A percentile compares a stretch with the other conserved stretches of the same genome.
These are phyloP conservation scores for Drymodes brunneopygia DNA, from an alignment of 2,113 vertebrate species.

Conservation along the genomic window DNA sequence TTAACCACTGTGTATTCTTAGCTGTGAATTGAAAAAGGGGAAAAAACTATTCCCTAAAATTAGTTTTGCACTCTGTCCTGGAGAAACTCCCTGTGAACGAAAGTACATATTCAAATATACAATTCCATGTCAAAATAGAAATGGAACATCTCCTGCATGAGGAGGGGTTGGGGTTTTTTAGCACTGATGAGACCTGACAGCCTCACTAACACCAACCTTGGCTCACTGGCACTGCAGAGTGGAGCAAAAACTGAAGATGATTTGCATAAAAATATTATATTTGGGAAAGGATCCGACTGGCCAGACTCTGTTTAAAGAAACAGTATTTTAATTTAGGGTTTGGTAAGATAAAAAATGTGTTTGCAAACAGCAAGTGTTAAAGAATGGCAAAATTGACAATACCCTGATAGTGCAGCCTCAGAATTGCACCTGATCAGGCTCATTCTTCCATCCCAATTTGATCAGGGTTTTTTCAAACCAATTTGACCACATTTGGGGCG, in stretches of 20 bases:
- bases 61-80: not conserved
- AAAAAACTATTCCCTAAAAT: not conserved
- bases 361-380: not conserved
- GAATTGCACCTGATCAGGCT: no score
- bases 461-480: not conserved
- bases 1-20: not conserved
- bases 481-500: not conserved
- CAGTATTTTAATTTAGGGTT: not conserved
- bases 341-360: not conserved
- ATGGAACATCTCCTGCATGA: not conserved
- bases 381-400: not conserved
- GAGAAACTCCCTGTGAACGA: not conserved
- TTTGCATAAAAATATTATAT: not conserved
- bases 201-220: not conserved
- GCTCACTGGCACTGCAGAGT: not conserved
- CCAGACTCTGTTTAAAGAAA: not conserved
- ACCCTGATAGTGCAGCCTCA: not conserved
- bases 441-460: not conserved
- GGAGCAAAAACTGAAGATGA: not conserved
- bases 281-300: not conserved
- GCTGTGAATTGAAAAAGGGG: not conserved
- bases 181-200: not conserved
- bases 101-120: not conserved
- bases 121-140: not conserved
- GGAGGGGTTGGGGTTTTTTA: not conserved